Percentiles rank a stretch among this genome's conserved stretches.
phyloP scores from a whole-genome alignment of 2,888 invertebrate species.

The Allacma fusca region DNA sequence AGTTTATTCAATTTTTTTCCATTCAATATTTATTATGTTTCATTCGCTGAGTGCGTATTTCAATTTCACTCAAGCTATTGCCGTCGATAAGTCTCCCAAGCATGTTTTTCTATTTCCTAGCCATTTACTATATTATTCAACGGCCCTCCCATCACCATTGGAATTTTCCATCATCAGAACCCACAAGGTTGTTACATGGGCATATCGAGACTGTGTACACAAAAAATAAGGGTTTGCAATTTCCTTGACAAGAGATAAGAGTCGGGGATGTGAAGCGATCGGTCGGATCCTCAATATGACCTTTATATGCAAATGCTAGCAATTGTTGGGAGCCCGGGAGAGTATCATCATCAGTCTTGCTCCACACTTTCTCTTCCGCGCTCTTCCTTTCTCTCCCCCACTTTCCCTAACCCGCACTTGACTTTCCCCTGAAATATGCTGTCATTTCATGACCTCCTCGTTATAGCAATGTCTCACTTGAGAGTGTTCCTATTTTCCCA shows the following conservation, averaged over 20 bases:
- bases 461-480: background rate
- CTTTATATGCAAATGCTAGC: constrained; percentile 4
- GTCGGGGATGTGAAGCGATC: constrained; percentile 4
- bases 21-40: constrained; percentile 43
- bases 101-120: constrained; percentile 16
- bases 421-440: background rate
- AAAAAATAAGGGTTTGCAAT: constrained; percentile 4
- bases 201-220: background rate
- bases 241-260: constrained; percentile 11
- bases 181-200: background rate
- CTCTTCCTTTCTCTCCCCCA: background rate
- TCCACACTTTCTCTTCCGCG: background rate
- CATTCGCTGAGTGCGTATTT: constrained; percentile 38
- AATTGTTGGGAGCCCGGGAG: constrained; percentile 6
- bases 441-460: constrained; percentile 5
- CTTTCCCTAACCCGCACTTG: background rate
- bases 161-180: background rate
- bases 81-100: constrained; percentile 38
- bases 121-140: constrained; percentile 8
- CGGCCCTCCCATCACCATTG: background rate
- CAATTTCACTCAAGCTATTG: constrained; percentile 36
- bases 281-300: constrained; percentile 4
- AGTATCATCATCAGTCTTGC: constrained; percentile 16
- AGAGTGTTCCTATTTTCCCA: background rate
- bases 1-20: constrained; percentile 42